Conservation (phyloP, 2,888 invertebrate genomes). For the Deroplatys truncata region DNA sequence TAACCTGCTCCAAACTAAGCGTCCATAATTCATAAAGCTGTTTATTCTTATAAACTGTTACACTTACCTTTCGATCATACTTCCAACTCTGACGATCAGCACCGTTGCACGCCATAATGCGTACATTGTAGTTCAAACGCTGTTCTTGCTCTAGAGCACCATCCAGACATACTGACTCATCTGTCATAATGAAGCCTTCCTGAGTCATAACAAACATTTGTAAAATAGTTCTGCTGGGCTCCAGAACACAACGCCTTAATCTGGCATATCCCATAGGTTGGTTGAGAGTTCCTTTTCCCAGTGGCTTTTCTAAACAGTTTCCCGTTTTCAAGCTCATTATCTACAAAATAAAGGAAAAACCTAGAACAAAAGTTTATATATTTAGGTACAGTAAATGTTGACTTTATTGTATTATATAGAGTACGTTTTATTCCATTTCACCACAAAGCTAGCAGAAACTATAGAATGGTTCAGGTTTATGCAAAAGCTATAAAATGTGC, state of each 20-base stretch:
- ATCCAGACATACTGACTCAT: constrained; percentile 83
- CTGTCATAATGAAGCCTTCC: constrained; percentile 74
- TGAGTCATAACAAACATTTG: constrained; percentile 69
- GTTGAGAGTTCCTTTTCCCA: constrained; percentile 55
- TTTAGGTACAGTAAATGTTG: neutral
- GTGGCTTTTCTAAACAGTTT: constrained; percentile 62
- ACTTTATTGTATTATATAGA: neutral
- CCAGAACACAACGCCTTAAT: constrained; percentile 57
- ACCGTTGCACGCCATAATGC: constrained; percentile 69
- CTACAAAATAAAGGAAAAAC: constrained; percentile 39
- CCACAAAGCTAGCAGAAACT: neutral
- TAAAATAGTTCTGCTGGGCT: constrained; percentile 51
- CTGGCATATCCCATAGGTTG: constrained; percentile 69
- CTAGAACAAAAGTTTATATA: too few species aligned
- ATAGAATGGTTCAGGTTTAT: too few species aligned
- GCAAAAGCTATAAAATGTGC: too few species aligned
- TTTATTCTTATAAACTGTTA: neutral
- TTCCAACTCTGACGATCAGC: constrained; percentile 66
- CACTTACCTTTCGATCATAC: constrained; percentile 49
- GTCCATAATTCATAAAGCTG: too few species aligned
- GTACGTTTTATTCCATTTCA: neutral
- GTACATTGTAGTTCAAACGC: constrained; percentile 49
- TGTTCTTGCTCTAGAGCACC: constrained; percentile 49
- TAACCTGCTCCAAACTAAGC: too few species aligned
- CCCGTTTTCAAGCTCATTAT: constrained; percentile 51